Percentiles rank a stretch among this genome's conserved stretches.
These are phyloP conservation scores for Styela plicata DNA, from an alignment of 23 tunicate species.

Conservation along the genomic window DNA sequence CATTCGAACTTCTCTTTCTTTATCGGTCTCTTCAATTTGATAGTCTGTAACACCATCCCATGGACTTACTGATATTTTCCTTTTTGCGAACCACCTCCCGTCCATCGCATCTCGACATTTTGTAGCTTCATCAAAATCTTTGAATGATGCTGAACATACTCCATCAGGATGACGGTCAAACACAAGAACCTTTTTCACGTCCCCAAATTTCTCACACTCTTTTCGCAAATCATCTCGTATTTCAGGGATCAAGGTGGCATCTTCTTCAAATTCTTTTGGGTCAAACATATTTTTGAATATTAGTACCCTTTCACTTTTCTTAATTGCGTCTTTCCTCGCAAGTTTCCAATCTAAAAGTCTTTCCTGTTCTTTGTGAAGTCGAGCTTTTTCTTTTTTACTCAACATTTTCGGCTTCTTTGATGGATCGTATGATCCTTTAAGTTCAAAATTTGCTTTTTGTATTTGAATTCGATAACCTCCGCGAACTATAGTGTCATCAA, in stretches of 20 bases:
- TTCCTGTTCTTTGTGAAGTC: slow-evolving; percentile 56
- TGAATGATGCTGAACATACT: slow-evolving; percentile 89
- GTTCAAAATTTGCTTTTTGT: slow-evolving; percentile 67
- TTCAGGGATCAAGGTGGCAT: slow-evolving; percentile 70
- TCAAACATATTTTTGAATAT: slow-evolving; percentile 82
- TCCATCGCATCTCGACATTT: slow-evolving; percentile 60
- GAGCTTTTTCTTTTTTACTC: slow-evolving; percentile 76
- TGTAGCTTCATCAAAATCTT: slow-evolving; percentile 56
- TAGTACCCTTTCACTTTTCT: slow-evolving; percentile 77
- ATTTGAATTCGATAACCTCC: slow-evolving; percentile 36
- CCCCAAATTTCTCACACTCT: slow-evolving; percentile 86
- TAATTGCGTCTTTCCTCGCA: slow-evolving; percentile 44
- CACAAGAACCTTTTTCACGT: slow-evolving; percentile 85
- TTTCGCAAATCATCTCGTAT: slow-evolving; percentile 67
- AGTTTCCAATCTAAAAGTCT: slow-evolving; percentile 74
- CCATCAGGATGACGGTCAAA: slow-evolving; percentile 95
- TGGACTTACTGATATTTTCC: slow-evolving; percentile 30
- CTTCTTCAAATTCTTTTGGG: slow-evolving; percentile 68
- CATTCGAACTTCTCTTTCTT: slow-evolving; percentile 70
- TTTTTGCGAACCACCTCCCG: slow-evolving; percentile 68
- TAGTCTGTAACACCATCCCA: slow-evolving; percentile 92
- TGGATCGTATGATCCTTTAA: slow-evolving; percentile 75
- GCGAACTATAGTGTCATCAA: slow-evolving; percentile 48
- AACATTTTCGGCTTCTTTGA: slow-evolving; percentile 94
- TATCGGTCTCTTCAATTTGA: slow-evolving; percentile 85